Conservation (phyloP, 1,140 invertebrate species). For the Neodiprion lecontei region DNA sequence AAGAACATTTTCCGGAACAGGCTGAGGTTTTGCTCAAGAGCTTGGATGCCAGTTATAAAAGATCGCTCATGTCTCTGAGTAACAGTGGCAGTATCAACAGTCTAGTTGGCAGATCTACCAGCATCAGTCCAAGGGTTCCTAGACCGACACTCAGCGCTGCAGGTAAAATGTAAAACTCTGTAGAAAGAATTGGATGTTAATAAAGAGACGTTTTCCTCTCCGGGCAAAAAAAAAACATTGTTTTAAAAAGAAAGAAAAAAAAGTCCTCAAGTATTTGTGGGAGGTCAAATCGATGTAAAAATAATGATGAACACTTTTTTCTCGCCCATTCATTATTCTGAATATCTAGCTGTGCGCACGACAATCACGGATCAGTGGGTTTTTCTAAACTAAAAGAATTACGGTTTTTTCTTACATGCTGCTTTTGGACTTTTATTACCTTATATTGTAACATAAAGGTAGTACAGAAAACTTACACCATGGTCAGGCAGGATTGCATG, state of each 20-base stretch:
- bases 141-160: slow-evolving; percentile 53
- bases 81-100: slow-evolving; percentile 64
- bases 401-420: slow-evolving; percentile 55
- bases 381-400: slow-evolving; percentile 29
- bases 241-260: slow-evolving; percentile 2
- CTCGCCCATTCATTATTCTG: not conserved
- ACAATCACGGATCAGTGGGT: not conserved
- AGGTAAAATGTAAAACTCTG: slow-evolving; percentile 37
- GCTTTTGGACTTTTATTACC: slow-evolving; percentile 41
- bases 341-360: too few relatives aligned
- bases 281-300: slow-evolving; percentile 24
- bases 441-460: slow-evolving; percentile 54
- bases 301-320: slow-evolving; percentile 15
- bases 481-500: slow-evolving; percentile 49
- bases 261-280: slow-evolving; percentile 12
- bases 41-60: slow-evolving; percentile 85
- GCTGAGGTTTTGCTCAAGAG: slow-evolving; percentile 85
- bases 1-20: slow-evolving; percentile 88
- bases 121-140: slow-evolving; percentile 53
- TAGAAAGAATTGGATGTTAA: too few relatives aligned
- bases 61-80: slow-evolving; percentile 71
- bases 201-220: not conserved
- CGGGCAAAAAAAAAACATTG: not conserved
- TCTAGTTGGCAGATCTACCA: slow-evolving; percentile 49
- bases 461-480: slow-evolving; percentile 68